Base-by-base conservation (phyloP, 2,797 vertebrate species). In the Acanthornis magna region DNA sequence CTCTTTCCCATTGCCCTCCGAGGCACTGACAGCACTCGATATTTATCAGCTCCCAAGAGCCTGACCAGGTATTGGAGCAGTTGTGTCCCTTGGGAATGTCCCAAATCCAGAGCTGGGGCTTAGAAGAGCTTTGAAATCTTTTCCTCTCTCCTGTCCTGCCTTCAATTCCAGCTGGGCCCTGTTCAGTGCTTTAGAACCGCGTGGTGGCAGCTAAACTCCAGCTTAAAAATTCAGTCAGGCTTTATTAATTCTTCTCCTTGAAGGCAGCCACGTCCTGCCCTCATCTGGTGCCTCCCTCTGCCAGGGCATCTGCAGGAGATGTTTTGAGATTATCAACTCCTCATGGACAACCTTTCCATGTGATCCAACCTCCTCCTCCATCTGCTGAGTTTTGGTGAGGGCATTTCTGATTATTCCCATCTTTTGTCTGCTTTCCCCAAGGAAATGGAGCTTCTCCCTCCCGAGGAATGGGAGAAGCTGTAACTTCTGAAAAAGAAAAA, bases 121-220 rank as follows among this genome's bases (percentile, higher is more conserved):
- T 7, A 42, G 48, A 30, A 45, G 67, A 71, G 83, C n/a, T 72
- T 70, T 47, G 26, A 2, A 16, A 42, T 9, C 5, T 32, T 43
- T 9, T 6, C n/a, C 48, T 45, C 12, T 53, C 51, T 42, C 43
- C 45, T 32, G 17, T 26, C 17, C 36, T 51, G 53, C 27, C 22
- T 43, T 43, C 51, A 43, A 32, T 67, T 27, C 3, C 36, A 57
- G 30, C 45, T 16, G 45, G 26, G 36, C 30, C 34, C 43, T 16
- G 5, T 43, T 8, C 7, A 61, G 30, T 47, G 54, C 84, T 83
- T 82, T 65, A 42, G 90, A 92, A 91, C 21, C 6, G 8, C 26
- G 62, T 13, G 34, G 14, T 40, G 55, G 51, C 89, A 85, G 88
- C 93, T 94, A 53, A 89, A 95, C 51, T 91, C 85, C 91, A 74